Conservation (phyloP, 2,888 invertebrate genomes). For the Cyaniris semiargus region DNA sequence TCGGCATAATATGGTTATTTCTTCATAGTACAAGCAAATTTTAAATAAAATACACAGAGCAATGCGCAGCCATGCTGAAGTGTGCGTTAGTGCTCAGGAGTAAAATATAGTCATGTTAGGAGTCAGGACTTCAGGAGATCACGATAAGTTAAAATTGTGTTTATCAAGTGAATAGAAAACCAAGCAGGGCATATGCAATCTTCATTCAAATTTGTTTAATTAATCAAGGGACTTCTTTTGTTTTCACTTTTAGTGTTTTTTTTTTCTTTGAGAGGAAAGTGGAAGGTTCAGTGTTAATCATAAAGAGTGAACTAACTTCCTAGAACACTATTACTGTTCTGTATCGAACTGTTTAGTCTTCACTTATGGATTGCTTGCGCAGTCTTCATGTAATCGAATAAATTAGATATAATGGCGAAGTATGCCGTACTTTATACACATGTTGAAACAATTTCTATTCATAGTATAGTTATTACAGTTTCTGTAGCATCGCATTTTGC, state of each 20-base stretch:
- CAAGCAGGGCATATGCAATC: not conserved
- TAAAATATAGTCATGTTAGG: not conserved
- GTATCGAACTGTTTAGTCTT: not conserved
- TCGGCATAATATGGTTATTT: not conserved
- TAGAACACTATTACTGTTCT: constrained; percentile 1
- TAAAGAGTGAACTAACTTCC: not conserved
- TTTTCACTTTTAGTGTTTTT: not conserved
- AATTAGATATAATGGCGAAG: constrained; percentile 24
- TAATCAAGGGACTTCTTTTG: not conserved
- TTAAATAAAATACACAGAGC: not conserved
- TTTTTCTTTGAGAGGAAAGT: not conserved
- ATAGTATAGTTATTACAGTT: constrained; percentile 20
- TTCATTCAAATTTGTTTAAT: not conserved
- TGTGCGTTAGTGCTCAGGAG: not conserved
- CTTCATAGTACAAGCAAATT: not conserved
- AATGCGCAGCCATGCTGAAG: not conserved
- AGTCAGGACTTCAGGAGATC: not conserved
- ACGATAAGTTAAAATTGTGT: too few relatives aligned
- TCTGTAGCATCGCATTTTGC: constrained; percentile 26
- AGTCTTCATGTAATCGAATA: constrained; percentile 27
- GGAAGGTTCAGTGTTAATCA: not conserved
- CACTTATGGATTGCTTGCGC: constrained; percentile 20
- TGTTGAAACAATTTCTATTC: constrained; percentile 28
- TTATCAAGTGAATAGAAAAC: not conserved
- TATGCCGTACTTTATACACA: constrained; percentile 27